Base-by-base conservation (phyloP, 2,888 invertebrate species). In the Pristionchus maxplancki region DNA sequence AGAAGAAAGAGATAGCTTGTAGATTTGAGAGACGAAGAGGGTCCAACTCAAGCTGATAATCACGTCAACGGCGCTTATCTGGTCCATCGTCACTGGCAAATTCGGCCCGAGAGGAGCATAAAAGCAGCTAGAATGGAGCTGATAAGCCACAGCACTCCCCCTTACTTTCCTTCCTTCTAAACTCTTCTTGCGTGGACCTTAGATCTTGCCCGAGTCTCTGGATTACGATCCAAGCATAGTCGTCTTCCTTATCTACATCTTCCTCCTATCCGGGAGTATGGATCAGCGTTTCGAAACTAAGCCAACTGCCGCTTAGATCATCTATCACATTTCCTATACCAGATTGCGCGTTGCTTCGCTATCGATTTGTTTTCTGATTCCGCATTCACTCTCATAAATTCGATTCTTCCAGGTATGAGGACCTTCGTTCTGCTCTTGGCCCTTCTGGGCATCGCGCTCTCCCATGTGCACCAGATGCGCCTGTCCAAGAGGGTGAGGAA, bases 381-480 rank as follows among this genome's bases (percentile, higher is more conserved):
- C 3, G 53, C 15, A 15, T 44, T 44, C 9, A 53, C 3, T 53
- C 53, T 53, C n/a, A 62, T 31, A 9, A 37, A 37, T 34, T 37
- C 24, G 17, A 40, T 74, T 37, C 28, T 50, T 53, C 31, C 34
- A 85, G 85, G 85, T 85, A 90, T 91, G 91, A 90, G 58, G 89
- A 87, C 85, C 85, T 31, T 90, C 74, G 84, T 91, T 48, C 90
- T 71, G 34, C 87, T 91, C 67, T 67, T 91, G 71, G 91, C 90
- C 89, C 88, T 92, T 24, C 67, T 93, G 83, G 93, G 92, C 89
- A 89, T 93, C 62, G 89, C 91, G 15, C 83, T 90, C 87, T 91
- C 93, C 64, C 91, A 89, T 71, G 91, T 92, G 89, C 90, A 90
- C 89, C 90, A 93, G 90, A 90, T 90, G 88, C 83, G 88, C 37